These are phyloP conservation scores for Mimachlamys varia DNA, from an alignment of 2,888 invertebrate species.

Conservation along the genomic window DNA sequence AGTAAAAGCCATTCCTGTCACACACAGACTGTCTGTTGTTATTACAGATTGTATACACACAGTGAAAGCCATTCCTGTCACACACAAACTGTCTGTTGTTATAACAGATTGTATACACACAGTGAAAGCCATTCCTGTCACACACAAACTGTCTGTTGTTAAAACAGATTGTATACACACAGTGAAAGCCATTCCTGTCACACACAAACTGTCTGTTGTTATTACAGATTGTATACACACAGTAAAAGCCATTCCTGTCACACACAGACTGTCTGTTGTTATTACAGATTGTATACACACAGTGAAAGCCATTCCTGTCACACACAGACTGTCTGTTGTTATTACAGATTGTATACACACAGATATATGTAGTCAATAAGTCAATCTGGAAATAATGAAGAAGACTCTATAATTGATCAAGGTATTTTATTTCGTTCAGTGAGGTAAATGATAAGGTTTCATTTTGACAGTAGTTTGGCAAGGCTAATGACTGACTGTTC, in stretches of 20 bases:
- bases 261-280: neutral
- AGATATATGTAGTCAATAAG: neutral
- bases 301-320: neutral
- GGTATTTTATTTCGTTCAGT: neutral
- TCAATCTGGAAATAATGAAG: neutral
- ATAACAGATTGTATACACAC: too few relatives aligned
- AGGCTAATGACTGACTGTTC: neutral
- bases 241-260: neutral
- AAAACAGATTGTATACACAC: too few relatives aligned
- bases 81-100: neutral
- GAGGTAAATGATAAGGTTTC: neutral
- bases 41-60: too few relatives aligned
- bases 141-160: too few relatives aligned
- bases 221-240: neutral
- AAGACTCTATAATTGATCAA: neutral
- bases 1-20: neutral
- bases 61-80: slow-evolving; percentile 27
- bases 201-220: neutral
- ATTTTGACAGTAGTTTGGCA: neutral
- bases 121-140: too few relatives aligned
- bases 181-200: neutral
- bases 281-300: too few relatives aligned
- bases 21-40: neutral
- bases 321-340: neutral
- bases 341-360: too few relatives aligned